Evolutionary conservation across 1,140 invertebrate species (phyloP).

Genomic region (Ditylenchus dipsaci): DNA sequence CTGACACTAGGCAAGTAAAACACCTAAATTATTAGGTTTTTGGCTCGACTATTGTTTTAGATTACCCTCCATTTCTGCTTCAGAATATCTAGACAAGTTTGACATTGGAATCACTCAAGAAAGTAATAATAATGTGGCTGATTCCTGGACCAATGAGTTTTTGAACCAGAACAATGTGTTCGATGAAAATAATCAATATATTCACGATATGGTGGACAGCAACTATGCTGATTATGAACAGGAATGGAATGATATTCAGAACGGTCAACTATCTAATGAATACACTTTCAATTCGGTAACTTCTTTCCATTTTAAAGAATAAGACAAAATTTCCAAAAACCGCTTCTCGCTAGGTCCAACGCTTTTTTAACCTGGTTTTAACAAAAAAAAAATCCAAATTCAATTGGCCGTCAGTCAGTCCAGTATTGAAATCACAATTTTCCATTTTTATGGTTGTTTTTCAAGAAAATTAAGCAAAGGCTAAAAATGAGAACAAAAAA

Average conservation of each 20-base stretch:
- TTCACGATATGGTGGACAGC: conserved; percentile 5
- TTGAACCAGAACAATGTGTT: conserved; percentile 1
- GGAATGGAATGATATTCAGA: conserved; percentile 17
- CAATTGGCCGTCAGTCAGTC: no score
- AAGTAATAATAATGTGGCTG: conserved; percentile 53
- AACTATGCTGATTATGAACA: conserved; percentile 10
- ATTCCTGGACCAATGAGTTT: conserved; percentile 65
- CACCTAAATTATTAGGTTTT: background rate
- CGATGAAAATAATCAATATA: conserved; percentile 4
- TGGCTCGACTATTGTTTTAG: background rate
- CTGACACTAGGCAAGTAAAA: conserved; percentile 3
- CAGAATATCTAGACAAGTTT: conserved; percentile 65
- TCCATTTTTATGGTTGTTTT: no score
- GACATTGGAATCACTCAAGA: conserved; percentile 52
- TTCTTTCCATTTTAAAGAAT: conserved; percentile 2
- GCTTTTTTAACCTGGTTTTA: no score
- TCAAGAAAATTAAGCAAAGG: no score
- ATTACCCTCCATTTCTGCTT: conserved; percentile 62
- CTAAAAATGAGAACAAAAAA: no score
- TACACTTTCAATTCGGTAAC: conserved; percentile 15
- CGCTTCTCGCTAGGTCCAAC: conserved; percentile 50
- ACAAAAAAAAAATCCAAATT: no score
- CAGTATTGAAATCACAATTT: no score
- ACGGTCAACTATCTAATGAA: background rate
- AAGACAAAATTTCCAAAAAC: conserved; percentile 8